Base-by-base conservation (phyloP, 1,140 invertebrate genomes). In the Arion vulgaris region DNA sequence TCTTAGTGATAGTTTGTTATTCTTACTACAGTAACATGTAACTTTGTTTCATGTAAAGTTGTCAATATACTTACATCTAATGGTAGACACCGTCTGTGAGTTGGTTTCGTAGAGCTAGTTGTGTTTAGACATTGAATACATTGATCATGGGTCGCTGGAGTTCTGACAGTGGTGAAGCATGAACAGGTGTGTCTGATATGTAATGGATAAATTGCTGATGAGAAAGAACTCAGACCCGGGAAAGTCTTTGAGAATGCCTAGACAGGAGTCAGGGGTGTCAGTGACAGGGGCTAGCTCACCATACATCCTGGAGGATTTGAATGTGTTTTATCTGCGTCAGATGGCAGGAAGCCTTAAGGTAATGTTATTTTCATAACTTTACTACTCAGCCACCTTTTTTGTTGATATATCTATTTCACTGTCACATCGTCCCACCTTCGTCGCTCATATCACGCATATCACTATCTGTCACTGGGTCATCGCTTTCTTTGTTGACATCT, bases 231-330 rank as follows among this genome's bases (percentile, higher is more conserved):
- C 74, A 36, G 81, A 81, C 39, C 45, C 73, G 13, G 45, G 73
- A 13, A 75, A 75, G 45, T 49, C 32, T 51, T 1, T 34, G 11
- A 49, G n/a, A 26, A 32, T 34, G 45, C 39, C 5, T 11, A 9
- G 1, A 32, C 23, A 2, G 1, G 41, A 28, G 4, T 15, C 45
- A 34, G 73, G 34, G 80, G 51, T 76, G 83, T 79, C 41, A n/a
- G 79, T 76, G 41, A 81, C 68, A 34, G 69, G 38, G 5, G 53
- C 72, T 32, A 73, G 80, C n/a, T 81, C 84, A 26, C 83, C 85
- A 36, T 85, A 88, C 68, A 90, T 90, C n/a, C 75, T 89, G 36
- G 88, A 89, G 85, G 90, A 91, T 72, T 87, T 91, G 87, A 88
- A 86, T 76, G 66, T 91, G 75, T 89, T 89, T 74, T 91, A 91